Conservation (phyloP, 2,888 invertebrate species). For the Melikaiella ostensackeni region DNA sequence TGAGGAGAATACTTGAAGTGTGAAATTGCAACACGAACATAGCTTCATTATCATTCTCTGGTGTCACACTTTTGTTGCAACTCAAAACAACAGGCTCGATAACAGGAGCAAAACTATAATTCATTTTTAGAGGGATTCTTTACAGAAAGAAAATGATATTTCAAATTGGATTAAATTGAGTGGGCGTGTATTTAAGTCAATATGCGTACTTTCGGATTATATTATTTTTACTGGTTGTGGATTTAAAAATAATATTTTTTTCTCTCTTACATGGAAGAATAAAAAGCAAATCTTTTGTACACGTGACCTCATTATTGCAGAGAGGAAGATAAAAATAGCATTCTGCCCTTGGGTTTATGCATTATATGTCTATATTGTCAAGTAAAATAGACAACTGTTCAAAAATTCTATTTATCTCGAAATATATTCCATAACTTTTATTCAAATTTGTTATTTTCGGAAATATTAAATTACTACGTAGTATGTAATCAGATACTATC, state of each 20-base stretch:
- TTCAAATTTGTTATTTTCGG: not conserved
- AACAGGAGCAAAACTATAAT: not conserved
- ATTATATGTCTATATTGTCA: not conserved
- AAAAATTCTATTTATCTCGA: not conserved
- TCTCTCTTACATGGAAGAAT: not conserved
- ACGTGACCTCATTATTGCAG: not conserved
- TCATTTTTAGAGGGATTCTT: not conserved
- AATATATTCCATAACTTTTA: not conserved
- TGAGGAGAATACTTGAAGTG: no score
- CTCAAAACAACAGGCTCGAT: not conserved
- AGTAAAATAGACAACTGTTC: not conserved
- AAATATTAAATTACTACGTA: not conserved
- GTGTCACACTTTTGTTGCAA: no score
- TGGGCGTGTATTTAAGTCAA: not conserved
- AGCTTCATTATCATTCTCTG: no score
- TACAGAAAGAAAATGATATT: not conserved
- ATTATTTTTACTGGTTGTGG: not conserved
- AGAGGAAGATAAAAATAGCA: constrained; percentile 1
- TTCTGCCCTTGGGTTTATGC: not conserved
- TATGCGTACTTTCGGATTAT: no score
- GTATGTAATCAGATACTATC: not conserved
- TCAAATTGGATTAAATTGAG: not conserved
- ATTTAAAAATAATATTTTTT: not conserved
- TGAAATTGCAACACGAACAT: no score
- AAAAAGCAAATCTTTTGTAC: not conserved